Conservation (phyloP, 2,888 invertebrate genomes). For the Polydrusus tereticollis region DNA sequence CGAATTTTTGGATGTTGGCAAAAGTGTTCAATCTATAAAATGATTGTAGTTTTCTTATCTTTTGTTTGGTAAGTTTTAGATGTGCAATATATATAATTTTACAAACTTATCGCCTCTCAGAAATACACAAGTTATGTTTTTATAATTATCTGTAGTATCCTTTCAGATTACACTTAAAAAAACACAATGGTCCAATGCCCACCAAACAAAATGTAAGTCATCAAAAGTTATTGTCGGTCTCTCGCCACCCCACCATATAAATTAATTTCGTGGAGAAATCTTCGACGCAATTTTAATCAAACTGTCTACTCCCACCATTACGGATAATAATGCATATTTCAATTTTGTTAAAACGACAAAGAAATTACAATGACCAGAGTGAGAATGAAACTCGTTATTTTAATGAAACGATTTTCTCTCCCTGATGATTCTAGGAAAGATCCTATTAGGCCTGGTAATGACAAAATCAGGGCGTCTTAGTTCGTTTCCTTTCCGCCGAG, state of each 20-base stretch:
- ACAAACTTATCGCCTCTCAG: no score
- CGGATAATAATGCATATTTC: slow-evolving; percentile 17
- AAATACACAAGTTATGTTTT: no score
- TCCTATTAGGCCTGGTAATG: slow-evolving; percentile 48
- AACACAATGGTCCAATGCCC: not conserved
- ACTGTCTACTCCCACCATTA: not conserved
- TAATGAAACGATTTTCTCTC: slow-evolving; percentile 38
- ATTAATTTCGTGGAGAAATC: slow-evolving; percentile 12
- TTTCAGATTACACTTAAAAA: not conserved
- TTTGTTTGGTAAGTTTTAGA: no score
- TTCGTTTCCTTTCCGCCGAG: slow-evolving; percentile 34
- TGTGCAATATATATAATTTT: no score
- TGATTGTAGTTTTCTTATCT: no score
- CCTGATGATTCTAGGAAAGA: slow-evolving; percentile 40
- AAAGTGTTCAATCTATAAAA: no score
- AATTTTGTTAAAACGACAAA: slow-evolving; percentile 18
- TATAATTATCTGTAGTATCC: not conserved
- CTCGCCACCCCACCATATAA: not conserved
- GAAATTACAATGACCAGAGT: slow-evolving; percentile 27
- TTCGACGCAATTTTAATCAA: slow-evolving; percentile 10
- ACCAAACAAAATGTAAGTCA: not conserved
- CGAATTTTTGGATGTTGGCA: no score
- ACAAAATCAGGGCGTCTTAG: slow-evolving; percentile 48
- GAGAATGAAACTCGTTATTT: slow-evolving; percentile 38
- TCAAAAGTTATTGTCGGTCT: not conserved